A percentile compares a stretch with the other conserved stretches of the same genome.
Conservation (phyloP, 2,113 vertebrate species). For the Paradisaea rubra region DNA sequence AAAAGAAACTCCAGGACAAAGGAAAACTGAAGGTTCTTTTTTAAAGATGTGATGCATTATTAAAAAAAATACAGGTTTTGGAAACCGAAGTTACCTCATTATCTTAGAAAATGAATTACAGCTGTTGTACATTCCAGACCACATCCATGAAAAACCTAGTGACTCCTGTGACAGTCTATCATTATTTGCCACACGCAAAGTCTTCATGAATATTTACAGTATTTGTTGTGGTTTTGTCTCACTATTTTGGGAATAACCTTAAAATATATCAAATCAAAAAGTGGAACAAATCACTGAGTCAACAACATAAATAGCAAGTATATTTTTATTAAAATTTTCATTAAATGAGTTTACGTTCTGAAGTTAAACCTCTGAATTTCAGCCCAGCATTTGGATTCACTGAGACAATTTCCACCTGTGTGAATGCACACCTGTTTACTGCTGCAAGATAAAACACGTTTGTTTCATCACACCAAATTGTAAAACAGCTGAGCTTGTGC, state of each 20-base stretch:
- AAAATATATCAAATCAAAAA: background rate
- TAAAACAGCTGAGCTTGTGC: background rate
- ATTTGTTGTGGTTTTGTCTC: rapidly evolving
- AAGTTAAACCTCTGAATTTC: background rate
- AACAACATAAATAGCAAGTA: background rate
- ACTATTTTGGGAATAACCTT: background rate
- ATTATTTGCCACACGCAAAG: background rate
- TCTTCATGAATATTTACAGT: background rate
- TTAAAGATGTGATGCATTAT: background rate
- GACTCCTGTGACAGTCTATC: background rate
- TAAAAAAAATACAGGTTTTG: background rate
- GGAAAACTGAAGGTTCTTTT: background rate
- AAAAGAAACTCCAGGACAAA: background rate
- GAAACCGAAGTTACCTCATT: background rate
- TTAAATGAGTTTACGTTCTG: background rate
- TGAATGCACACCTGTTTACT: background rate
- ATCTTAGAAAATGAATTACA: background rate
- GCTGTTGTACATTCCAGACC: background rate
- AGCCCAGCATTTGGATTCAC: background rate
- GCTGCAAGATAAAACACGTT: background rate
- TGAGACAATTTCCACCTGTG: background rate
- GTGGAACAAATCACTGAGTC: background rate
- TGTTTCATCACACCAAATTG: background rate
- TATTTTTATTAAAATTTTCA: background rate
- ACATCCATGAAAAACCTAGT: background rate